A percentile compares a stretch with the other conserved stretches of the same genome.
phyloP scores from a whole-genome alignment of 2,797 vertebrate genomes.

The Scolopax bukidnonensis region DNA sequence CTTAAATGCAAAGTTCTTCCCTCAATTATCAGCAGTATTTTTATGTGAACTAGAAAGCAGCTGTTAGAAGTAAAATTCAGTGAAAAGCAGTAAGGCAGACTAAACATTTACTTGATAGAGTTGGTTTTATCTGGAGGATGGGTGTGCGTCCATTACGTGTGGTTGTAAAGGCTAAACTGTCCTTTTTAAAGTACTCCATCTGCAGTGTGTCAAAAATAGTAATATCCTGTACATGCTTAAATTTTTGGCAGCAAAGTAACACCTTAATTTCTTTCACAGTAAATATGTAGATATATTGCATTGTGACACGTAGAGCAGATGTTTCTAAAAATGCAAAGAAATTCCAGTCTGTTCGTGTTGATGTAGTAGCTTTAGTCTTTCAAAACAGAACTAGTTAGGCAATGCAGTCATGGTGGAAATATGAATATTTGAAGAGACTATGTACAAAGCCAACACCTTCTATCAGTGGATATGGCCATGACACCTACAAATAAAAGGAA shows the following conservation, averaged over 20 bases:
- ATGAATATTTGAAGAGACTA: not conserved
- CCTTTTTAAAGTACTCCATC: slow-evolving; percentile 31
- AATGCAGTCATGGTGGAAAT: not conserved
- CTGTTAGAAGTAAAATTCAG: not conserved
- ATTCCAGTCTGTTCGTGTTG: slow-evolving; percentile 34
- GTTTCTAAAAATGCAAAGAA: slow-evolving; percentile 51
- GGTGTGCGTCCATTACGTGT: not conserved
- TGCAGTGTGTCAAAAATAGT: slow-evolving; percentile 36
- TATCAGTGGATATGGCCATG: slow-evolving; percentile 36
- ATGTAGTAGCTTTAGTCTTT: not conserved
- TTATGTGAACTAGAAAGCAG: not conserved
- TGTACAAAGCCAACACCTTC: not conserved
- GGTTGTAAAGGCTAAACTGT: slow-evolving; percentile 29
- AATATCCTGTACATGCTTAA: slow-evolving; percentile 8
- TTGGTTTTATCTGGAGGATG: slow-evolving; percentile 43
- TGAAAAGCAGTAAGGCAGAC: slow-evolving; percentile 23
- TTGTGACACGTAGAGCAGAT: slow-evolving; percentile 29
- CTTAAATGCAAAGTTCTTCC: not conserved
- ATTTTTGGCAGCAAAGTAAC: slow-evolving; percentile 45
- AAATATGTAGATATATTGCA: slow-evolving; percentile 16
- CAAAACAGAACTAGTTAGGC: not conserved
- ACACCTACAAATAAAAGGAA: slow-evolving; percentile 19
- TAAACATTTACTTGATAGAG: slow-evolving; percentile 25
- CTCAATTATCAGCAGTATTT: not conserved
- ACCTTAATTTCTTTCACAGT: slow-evolving; percentile 39